Evolutionary conservation across 2,888 invertebrate genomes (phyloP), one percentile per base, ranked within the genome.

Genomic region (Allophyes oxyacanthae): DNA sequence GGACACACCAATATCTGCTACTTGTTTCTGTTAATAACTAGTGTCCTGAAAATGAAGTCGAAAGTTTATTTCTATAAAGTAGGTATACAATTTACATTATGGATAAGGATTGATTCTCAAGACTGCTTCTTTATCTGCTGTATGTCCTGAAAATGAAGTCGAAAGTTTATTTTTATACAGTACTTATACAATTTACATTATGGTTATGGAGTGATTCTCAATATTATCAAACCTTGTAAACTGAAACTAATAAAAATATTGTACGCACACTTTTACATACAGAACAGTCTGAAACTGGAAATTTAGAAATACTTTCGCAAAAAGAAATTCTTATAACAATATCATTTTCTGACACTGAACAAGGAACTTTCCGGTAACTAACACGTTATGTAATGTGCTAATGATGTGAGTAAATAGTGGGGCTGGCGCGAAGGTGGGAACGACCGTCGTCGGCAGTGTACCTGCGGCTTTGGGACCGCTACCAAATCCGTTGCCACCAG

Each of bases 401-500:
- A 78, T 77, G 64, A 71, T 60, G 65, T 71, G 63, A 43, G 65
- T 66, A 72, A 72, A 72, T 57, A 64, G 48, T 40, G 41, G 44
- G 37, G 30, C 53, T 58, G 41, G 43, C 30, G 37, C 33, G 36
- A 58, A 66, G 56, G 58, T 60, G 55, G 48, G 40, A 69, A 53
- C 48, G 51, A 34, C 68, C 49, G 57, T 57, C 55, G 59, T 10
- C 54, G 60, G 49, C 58, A 57, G 33, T 45, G 64, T 74, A 72
- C 71, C 70, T 78, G 77, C 64, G 79, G 81, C 68, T 83, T 82
- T 66, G 64, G 67, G 75, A 67, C 64, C 57, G 60, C 53, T 59
- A 70, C 64, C 66, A 77, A 82, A 82, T 78, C 75, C 72, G 73
- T 71, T 74, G 75, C 62, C 68, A 75, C 54, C 64, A 58, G 80